These are phyloP conservation scores for Vanessa cardui DNA, from an alignment of 2,888 invertebrate species.

Conservation along the genomic window DNA sequence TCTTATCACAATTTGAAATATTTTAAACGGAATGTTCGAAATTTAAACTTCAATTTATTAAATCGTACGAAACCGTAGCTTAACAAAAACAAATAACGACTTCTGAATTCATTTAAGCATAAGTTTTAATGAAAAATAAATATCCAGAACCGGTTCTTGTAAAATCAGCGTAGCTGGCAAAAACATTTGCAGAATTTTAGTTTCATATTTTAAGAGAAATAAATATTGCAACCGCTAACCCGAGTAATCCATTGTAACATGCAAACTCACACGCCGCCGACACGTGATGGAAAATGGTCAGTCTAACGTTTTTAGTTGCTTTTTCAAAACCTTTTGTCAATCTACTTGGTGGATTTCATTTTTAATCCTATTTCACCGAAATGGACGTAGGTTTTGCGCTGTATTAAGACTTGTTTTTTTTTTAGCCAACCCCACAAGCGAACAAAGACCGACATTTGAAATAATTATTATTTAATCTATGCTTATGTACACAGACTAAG, in stretches of 20 bases:
- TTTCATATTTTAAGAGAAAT: conserved; percentile 8
- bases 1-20: no score
- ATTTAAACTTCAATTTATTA: no score
- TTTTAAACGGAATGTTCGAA: no score
- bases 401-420: conserved; percentile 38
- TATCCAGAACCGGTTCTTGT: neutral
- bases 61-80: no score
- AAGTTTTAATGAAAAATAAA: neutral
- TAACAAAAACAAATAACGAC: no score
- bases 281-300: conserved; percentile 24
- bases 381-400: conserved; percentile 25
- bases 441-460: conserved; percentile 34
- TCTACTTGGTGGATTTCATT: conserved; percentile 28
- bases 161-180: neutral
- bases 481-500: conserved; percentile 35
- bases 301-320: conserved; percentile 21
- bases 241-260: conserved; percentile 10
- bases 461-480: conserved; percentile 42
- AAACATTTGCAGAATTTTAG: conserved; percentile 1
- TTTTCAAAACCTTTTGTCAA: conserved; percentile 26
- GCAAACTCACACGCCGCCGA: conserved; percentile 11
- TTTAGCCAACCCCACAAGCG: neutral
- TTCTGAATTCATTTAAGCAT: no score
- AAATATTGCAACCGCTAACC: conserved; percentile 16
- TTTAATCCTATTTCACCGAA: conserved; percentile 30